Evolutionary conservation across 2,113 vertebrate species (phyloP), one percentile per base, ranked within the genome.

Genomic region (Macheiramphus alcinus): DNA sequence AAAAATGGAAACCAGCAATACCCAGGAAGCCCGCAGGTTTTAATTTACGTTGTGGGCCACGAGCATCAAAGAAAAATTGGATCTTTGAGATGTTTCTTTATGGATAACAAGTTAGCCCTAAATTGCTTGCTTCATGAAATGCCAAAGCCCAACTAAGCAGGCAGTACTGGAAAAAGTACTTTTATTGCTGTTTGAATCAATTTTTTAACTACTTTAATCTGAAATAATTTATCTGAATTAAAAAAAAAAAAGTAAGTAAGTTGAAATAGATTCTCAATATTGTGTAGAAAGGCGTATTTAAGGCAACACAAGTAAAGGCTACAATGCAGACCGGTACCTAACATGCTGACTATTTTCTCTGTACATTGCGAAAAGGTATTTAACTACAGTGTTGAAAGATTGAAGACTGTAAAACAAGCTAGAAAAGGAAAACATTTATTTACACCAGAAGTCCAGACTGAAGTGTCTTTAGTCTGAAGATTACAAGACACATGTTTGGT

Each of bases 1-100:
- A 89, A 95, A 97, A 91, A 93, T 90, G 68, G 95, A 94, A 97
- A 90, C n/a, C 47, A 90, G 43, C 34, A 86, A 65, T 65, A 82
- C 45, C 17, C 45, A 90, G 74, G 71, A 93, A 81, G 53, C 47
- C 90, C 55, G 21, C 21, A 79, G 50, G 19, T 89, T 96, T 95
- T 91, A 65, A 92, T 96, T 92, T 92, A 85, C 86, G 61, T 86
- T 75, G 48, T 86, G 67, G 62, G 43, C 53, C 42, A 45, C 47
- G 29, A 59, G 13, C 58, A 92, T 95, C 67, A 91, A 74, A 96
- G 72, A 73, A 61, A 80, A 61, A 42, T 11, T 72, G 26, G 21
- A 59, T 72, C 84, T 90, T 58, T 80, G 74, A 65, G 76, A 45
- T 92, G 4, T 90, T 96, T 88, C 72, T 95, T 75, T 96, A 71